phyloP scores from a whole-genome alignment of 2,888 invertebrate genomes.

The Drosophila niveifrons region DNA sequence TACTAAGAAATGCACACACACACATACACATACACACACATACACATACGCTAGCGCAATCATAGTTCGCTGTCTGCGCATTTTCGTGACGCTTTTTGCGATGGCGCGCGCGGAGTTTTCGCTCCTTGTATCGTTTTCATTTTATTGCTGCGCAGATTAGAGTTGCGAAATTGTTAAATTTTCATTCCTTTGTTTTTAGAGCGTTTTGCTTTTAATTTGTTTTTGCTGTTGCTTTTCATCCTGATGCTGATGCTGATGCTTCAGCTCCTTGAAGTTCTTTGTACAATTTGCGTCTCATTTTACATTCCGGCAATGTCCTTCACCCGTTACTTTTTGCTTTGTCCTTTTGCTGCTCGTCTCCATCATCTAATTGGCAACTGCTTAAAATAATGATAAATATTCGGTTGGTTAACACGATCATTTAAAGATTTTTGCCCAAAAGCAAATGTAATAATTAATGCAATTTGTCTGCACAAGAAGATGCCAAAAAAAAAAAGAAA shows the following conservation, averaged over 20 bases:
- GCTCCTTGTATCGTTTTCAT: slow-evolving; percentile 72
- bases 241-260: slow-evolving; percentile 12
- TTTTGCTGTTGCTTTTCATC: slow-evolving; percentile 22
- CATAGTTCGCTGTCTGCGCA: slow-evolving; percentile 63
- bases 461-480: slow-evolving; percentile 1
- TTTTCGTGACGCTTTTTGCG: slow-evolving; percentile 72
- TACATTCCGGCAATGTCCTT: slow-evolving; percentile 29
- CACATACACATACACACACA: slow-evolving; percentile 2
- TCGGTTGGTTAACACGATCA: slow-evolving; percentile 42
- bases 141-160: slow-evolving; percentile 78
- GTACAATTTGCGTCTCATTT: slow-evolving; percentile 54
- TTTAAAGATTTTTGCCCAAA: slow-evolving; percentile 7
- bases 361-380: slow-evolving; percentile 49
- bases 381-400: slow-evolving; percentile 33
- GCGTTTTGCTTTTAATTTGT: slow-evolving; percentile 48
- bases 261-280: slow-evolving; percentile 37
- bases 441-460: slow-evolving; percentile 12
- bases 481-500: not conserved
- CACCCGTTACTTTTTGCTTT: slow-evolving; percentile 14
- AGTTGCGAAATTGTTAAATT: slow-evolving; percentile 79
- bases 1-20: slow-evolving; percentile 4
- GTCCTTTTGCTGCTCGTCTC: not conserved
- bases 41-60: slow-evolving; percentile 33
- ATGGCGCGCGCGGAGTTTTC: slow-evolving; percentile 53
- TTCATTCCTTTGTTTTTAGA: slow-evolving; percentile 57